These are phyloP conservation scores for Bubo blakistoni DNA, from an alignment of 2,113 vertebrate species.

Conservation along the genomic window DNA sequence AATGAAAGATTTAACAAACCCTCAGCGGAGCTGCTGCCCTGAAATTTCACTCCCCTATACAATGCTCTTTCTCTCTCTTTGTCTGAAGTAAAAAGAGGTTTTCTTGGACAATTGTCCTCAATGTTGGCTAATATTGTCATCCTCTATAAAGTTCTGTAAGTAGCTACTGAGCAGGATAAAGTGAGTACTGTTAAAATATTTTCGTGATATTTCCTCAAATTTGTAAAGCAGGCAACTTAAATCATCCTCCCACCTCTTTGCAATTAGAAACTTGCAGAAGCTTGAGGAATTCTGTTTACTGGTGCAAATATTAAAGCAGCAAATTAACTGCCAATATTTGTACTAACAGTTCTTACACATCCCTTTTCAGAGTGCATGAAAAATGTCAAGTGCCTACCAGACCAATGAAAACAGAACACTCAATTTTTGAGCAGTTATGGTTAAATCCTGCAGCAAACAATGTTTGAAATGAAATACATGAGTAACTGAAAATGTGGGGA, in stretches of 20 bases:
- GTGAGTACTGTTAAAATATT: slow-evolving; percentile 24
- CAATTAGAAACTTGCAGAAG: background rate
- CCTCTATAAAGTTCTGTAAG: background rate
- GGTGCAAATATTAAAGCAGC: background rate
- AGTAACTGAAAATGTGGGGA: background rate
- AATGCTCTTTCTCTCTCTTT: slow-evolving; percentile 38
- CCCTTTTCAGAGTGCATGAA: background rate
- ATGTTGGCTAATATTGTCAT: slow-evolving; percentile 9
- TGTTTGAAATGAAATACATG: background rate
- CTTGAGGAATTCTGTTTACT: background rate
- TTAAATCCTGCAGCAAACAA: background rate
- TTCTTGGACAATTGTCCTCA: background rate
- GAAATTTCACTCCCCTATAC: slow-evolving; percentile 40
- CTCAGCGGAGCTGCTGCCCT: slow-evolving; percentile 42
- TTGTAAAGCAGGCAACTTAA: background rate
- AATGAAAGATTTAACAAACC: slow-evolving; percentile 72
- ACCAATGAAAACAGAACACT: background rate
- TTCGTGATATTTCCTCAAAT: slow-evolving; percentile 5
- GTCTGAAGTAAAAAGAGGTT: slow-evolving; percentile 11
- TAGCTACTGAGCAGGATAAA: background rate
- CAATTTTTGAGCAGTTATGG: background rate
- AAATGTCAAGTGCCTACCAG: background rate
- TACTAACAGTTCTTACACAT: background rate
- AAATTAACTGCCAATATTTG: background rate
- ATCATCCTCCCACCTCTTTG: background rate